Evolutionary conservation across 35 echinoderm and acorn worm genomes (phyloP).

Genomic region (Lytechinus pictus): DNA sequence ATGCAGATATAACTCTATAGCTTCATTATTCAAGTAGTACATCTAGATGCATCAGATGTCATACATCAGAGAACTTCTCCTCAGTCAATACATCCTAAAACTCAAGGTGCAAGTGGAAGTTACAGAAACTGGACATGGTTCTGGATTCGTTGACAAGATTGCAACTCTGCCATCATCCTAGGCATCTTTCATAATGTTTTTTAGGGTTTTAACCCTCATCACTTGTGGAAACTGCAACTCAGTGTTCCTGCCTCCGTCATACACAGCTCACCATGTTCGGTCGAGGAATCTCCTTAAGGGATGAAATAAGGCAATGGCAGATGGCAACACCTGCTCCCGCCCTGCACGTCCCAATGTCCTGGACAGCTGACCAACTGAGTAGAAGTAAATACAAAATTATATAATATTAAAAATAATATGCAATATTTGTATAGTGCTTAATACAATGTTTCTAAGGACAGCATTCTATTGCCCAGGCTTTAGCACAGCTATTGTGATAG

Average conservation of each 20-base stretch:
- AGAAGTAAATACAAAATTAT: background rate
- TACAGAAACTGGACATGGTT: no score
- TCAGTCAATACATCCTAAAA: background rate
- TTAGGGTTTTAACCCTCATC: background rate
- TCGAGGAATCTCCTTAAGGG: conserved; percentile 66
- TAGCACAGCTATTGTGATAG: no score
- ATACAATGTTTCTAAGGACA: no score
- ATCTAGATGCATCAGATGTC: background rate
- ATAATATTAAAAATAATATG: background rate
- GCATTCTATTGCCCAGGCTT: no score
- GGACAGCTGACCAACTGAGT: conserved; percentile 74
- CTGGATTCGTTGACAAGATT: background rate
- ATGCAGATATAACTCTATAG: background rate
- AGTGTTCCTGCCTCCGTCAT: background rate
- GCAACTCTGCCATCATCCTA: background rate
- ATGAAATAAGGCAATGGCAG: conserved; percentile 71
- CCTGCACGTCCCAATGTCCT: conserved; percentile 77
- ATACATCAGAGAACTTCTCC: background rate
- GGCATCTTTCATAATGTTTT: background rate
- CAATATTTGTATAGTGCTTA: no score
- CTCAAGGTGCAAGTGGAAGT: background rate
- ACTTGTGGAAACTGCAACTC: background rate
- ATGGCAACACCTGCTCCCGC: conserved; percentile 93
- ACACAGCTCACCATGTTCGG: conserved; percentile 51
- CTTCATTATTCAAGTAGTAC: background rate